These are phyloP conservation scores for Drosophila prosaltans DNA, from an alignment of 1,140 invertebrate genomes.

Conservation along the genomic window DNA sequence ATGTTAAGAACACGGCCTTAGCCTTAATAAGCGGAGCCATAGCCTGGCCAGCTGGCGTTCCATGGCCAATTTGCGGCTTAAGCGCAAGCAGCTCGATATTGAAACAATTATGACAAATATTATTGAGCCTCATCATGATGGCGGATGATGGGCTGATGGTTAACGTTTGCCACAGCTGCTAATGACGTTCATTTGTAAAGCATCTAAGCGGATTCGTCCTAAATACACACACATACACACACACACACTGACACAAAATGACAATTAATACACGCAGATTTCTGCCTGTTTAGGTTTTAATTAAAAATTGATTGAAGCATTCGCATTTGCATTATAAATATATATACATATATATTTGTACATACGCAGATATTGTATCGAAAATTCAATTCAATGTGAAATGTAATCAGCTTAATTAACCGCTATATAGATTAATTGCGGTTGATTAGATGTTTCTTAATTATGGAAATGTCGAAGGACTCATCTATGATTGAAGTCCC, in stretches of 20 bases:
- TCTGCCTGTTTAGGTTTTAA: conserved; percentile 65
- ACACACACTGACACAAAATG: conserved; percentile 5
- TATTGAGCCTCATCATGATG: conserved; percentile 57
- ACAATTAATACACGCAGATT: conserved; percentile 56
- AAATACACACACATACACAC: conserved; percentile 31
- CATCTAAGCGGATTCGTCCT: conserved; percentile 66
- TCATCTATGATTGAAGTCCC: neutral
- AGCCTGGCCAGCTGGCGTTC: conserved; percentile 46
- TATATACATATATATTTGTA: conserved; percentile 18
- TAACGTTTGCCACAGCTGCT: conserved; percentile 44
- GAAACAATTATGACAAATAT: conserved; percentile 66
- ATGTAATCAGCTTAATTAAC: conserved; percentile 53
- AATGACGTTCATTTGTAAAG: conserved; percentile 58
- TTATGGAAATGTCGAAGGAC: conserved; percentile 1
- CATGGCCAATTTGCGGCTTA: conserved; percentile 61
- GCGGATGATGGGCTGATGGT: conserved; percentile 8
- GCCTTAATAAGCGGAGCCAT: conserved; percentile 37
- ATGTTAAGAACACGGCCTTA: neutral
- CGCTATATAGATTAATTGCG: conserved; percentile 47
- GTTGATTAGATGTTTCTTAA: conserved; percentile 37
- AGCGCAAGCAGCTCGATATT: conserved; percentile 64
- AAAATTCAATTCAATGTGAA: conserved; percentile 45
- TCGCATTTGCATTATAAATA: conserved; percentile 67
- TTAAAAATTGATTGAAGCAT: conserved; percentile 71
- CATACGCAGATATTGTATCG: neutral